Conservation (phyloP, 1,140 invertebrate genomes). For the Xylocopa sonorina region DNA sequence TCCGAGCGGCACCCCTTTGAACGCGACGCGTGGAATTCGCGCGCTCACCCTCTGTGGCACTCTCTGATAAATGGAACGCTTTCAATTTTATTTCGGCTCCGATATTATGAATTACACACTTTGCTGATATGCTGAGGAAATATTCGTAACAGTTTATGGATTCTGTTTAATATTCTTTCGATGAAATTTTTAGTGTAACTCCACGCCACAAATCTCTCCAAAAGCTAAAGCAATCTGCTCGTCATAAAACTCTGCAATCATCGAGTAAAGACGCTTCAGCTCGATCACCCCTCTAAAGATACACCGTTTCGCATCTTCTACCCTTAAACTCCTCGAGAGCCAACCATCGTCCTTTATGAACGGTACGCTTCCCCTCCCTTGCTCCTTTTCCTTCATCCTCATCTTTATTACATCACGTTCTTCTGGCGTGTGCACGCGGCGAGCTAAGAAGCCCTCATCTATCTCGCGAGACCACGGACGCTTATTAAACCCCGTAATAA, state of each 20-base stretch:
- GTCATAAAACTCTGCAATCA: neutral
- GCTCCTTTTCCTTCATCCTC: constrained; percentile 1
- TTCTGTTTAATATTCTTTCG: no score
- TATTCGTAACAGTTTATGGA: no score
- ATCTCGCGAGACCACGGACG: constrained; percentile 24
- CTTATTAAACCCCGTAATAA: constrained; percentile 56
- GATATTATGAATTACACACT: no score
- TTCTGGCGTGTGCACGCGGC: constrained; percentile 12
- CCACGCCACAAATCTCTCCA: neutral
- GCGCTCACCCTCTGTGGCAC: neutral
- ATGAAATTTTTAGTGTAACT: no score
- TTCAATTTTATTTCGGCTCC: no score
- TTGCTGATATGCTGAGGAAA: no score
- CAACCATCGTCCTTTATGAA: neutral
- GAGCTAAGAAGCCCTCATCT: constrained; percentile 32
- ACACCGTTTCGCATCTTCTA: constrained; percentile 8
- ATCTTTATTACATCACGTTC: constrained; percentile 7
- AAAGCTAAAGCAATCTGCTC: neutral
- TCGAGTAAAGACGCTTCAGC: neutral
- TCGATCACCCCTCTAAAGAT: constrained; percentile 6
- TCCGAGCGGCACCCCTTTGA: no score
- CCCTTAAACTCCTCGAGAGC: no score
- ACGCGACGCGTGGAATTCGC: neutral
- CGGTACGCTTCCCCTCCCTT: constrained; percentile 13
- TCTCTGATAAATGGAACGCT: no score